phyloP scores from a whole-genome alignment of 2,797 vertebrate genomes.

The Peromyscus attwateri region DNA sequence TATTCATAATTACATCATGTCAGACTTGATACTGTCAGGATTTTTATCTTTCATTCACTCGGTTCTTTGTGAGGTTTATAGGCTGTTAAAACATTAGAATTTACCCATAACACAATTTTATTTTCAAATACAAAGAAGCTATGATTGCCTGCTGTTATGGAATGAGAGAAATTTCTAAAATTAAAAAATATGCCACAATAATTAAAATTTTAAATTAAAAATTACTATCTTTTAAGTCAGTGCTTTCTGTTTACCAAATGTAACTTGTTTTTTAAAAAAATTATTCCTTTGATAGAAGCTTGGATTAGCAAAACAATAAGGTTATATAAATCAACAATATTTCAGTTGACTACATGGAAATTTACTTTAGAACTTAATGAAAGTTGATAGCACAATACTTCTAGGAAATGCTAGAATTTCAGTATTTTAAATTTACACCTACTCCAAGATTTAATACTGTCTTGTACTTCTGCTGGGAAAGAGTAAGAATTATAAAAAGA shows the following conservation, averaged over 20 bases:
- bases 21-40: conserved; percentile 42
- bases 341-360: conserved; percentile 69
- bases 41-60: conserved; percentile 55
- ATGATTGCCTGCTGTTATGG: conserved; percentile 41
- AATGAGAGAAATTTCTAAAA: conserved; percentile 53
- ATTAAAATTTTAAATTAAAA: conserved; percentile 35
- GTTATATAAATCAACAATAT: conserved; percentile 56
- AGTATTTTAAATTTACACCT: conserved; percentile 70
- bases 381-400: conserved; percentile 46
- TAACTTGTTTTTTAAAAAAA: conserved; percentile 6
- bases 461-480: conserved; percentile 55
- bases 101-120: conserved; percentile 51
- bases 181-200: conserved; percentile 27
- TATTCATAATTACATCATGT: conserved; percentile 48
- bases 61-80: conserved; percentile 60
- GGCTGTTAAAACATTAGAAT: conserved; percentile 54
- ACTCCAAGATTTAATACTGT: conserved; percentile 53
- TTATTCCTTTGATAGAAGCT: conserved; percentile 50
- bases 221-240: conserved; percentile 58
- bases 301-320: conserved; percentile 25
- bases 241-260: conserved; percentile 46
- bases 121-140: conserved; percentile 58
- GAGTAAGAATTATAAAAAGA: conserved; percentile 45
- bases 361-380: conserved; percentile 27
- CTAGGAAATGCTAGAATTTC: conserved; percentile 23